phyloP scores from a whole-genome alignment of 1,140 invertebrate genomes.

The Neodiprion pinetum region DNA sequence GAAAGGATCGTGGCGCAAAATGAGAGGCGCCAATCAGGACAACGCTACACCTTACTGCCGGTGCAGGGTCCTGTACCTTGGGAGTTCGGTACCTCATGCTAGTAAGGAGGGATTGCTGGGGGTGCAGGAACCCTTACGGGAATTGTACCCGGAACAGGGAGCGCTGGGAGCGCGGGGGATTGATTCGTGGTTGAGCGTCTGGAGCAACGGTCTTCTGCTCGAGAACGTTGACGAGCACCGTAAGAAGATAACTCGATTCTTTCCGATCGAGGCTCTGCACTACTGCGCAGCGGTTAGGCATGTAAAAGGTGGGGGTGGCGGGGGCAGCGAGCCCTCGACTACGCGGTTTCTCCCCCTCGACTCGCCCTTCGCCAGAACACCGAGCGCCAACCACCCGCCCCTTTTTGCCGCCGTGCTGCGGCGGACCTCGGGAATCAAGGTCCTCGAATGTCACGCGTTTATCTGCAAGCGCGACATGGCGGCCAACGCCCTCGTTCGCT shows the following conservation, averaged over 20 bases:
- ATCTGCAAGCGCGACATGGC: slow-evolving; percentile 96
- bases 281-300: slow-evolving; percentile 97
- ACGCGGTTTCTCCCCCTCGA: slow-evolving; percentile 95
- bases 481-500: slow-evolving; percentile 90
- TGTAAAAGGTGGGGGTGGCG: slow-evolving; percentile 69
- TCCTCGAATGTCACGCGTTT: slow-evolving; percentile 98
- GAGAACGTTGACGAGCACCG: slow-evolving; percentile 97
- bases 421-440: slow-evolving; percentile 96
- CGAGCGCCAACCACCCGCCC: slow-evolving; percentile 90
- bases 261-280: slow-evolving; percentile 95
- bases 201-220: slow-evolving; percentile 94
- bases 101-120: slow-evolving; percentile 97
- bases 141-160: slow-evolving; percentile 94
- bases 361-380: slow-evolving; percentile 91
- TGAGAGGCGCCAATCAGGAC: slow-evolving; percentile 57
- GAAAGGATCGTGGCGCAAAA: slow-evolving; percentile 27
- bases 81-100: slow-evolving; percentile 95
- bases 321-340: slow-evolving; percentile 61
- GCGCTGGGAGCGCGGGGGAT: slow-evolving; percentile 87
- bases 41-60: slow-evolving; percentile 88
- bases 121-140: slow-evolving; percentile 95
- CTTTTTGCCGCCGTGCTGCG: slow-evolving; percentile 96
- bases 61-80: slow-evolving; percentile 97
- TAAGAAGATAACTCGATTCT: slow-evolving; percentile 94
- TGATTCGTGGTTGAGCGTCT: slow-evolving; percentile 96